Percentiles rank a stretch among this genome's conserved stretches.
These are phyloP conservation scores for Potorous gilbertii DNA, from an alignment of 2,797 vertebrate species.

Conservation along the genomic window DNA sequence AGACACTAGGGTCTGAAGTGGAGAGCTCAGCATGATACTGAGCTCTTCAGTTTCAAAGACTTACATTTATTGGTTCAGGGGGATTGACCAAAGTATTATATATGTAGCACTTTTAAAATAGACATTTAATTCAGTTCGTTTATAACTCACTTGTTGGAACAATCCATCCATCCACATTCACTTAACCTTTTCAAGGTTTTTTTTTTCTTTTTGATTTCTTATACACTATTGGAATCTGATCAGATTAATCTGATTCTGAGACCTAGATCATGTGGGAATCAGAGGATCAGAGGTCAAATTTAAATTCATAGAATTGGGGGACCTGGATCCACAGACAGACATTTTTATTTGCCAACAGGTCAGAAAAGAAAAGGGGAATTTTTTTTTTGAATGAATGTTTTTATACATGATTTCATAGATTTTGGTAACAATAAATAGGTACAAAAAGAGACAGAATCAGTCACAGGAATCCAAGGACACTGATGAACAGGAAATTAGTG, in stretches of 20 bases:
- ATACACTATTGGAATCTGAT: not conserved
- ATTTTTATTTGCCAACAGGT: not conserved
- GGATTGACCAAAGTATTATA: conserved; percentile 9
- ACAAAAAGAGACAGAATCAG: not conserved
- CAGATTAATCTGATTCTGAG: not conserved
- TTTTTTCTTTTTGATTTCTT: not conserved
- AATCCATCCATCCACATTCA: not conserved
- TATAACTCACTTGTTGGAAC: not conserved
- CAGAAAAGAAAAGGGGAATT: not conserved
- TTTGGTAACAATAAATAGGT: not conserved
- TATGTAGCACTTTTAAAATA: conserved; percentile 15
- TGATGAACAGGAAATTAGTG: not conserved
- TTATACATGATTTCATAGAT: not conserved
- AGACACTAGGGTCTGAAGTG: conserved; percentile 40
- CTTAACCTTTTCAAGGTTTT: too few species aligned
- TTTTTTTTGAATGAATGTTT: not conserved
- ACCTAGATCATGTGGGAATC: not conserved
- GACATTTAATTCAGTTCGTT: not conserved
- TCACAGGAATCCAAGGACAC: not conserved
- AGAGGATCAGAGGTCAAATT: not conserved
- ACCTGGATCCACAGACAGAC: not conserved
- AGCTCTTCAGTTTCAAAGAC: conserved; percentile 42
- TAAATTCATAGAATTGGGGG: not conserved
- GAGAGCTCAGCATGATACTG: conserved; percentile 34
- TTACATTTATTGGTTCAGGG: conserved; percentile 38